Percentiles rank a stretch among this genome's conserved stretches.
Conservation (phyloP, 2,797 vertebrate genomes). For the Dromococcyx pavoninus region DNA sequence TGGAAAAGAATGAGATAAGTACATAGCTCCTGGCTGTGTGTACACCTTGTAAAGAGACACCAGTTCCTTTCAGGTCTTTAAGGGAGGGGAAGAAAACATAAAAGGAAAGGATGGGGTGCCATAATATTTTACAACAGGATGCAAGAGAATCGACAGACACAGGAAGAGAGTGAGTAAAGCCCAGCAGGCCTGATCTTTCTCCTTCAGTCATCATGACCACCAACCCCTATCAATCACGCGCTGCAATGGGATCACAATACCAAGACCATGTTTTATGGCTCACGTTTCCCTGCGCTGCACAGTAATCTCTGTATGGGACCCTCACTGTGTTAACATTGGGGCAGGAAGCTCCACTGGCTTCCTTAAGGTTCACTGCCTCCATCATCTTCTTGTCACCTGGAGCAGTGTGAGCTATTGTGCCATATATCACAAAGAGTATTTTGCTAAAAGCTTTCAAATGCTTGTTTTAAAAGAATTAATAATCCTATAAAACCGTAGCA, state of each 20-base stretch:
- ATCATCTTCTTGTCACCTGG: constrained; percentile 85
- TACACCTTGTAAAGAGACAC: constrained; percentile 87
- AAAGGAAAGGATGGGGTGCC: constrained; percentile 80
- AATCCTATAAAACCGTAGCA: background rate
- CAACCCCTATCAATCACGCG: constrained; percentile 88
- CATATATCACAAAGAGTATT: background rate
- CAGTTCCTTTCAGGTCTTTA: constrained; percentile 84
- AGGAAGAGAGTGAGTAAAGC: constrained; percentile 86
- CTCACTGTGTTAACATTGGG: constrained; percentile 70
- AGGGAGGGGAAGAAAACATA: constrained; percentile 77
- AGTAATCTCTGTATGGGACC: constrained; percentile 78
- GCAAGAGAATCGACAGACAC: constrained; percentile 90
- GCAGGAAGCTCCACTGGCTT: constrained; percentile 64
- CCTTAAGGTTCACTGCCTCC: constrained; percentile 77
- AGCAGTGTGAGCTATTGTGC: constrained; percentile 60
- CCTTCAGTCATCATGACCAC: constrained; percentile 86
- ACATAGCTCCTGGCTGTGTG: constrained; percentile 82
- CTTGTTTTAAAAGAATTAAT: background rate
- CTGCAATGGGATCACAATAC: constrained; percentile 86
- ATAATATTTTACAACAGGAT: constrained; percentile 99
- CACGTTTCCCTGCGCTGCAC: constrained; percentile 79
- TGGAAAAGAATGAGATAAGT: constrained; percentile 79
- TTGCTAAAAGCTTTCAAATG: background rate
- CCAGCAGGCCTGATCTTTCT: constrained; percentile 89
- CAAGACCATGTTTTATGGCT: constrained; percentile 87